Evolutionary conservation across 2,888 invertebrate genomes (phyloP), one percentile per base, ranked within the genome.

Genomic region (Leucoptera coffeella): DNA sequence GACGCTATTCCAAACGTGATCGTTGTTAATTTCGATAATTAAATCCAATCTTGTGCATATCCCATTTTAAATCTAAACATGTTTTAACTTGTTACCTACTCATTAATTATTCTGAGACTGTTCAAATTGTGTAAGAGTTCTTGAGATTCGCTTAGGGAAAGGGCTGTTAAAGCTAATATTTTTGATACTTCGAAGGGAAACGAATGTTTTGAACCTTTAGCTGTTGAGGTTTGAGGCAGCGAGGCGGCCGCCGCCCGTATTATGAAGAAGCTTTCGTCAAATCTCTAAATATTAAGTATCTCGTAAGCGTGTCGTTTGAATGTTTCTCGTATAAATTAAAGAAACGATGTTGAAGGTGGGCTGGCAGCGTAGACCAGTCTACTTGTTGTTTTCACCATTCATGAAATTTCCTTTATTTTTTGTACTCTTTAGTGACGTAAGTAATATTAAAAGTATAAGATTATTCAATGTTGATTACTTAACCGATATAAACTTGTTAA

Each of bases 341-440:
- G 50, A 54, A 19, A 59, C 56, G 55, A 62, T 60, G 67, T 65
- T 67, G 67, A 65, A 58, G 58, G 27, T 17, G 61, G n/a, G n/a
- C n/a, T n/a, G n/a, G n/a, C n/a, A n/a, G n/a, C n/a, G n/a, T n/a
- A n/a, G 51, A 49, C 56, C 64, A 67, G 65, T 62, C 53, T 43
- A 62, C 65, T 64, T 65, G 67, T 69, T 69, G 69, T 62, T 67
- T 64, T 67, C 64, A 64, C 64, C 64, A 65, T 62, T 67, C 67
- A 62, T 67, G 56, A 65, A 60, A 62, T 64, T 69, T 69, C 67
- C 69, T 69, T 69, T 69, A 69, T 69, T 69, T 69, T 69, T 69
- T 69, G 67, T 69, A 69, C 69, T 69, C 67, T 69, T 67, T 69
- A 69, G 65, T 61, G 44, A 50, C 67, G 69, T 65, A 64, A 50